These are phyloP conservation scores for Paracentrotus lividus DNA, from an alignment of 53 echinoderm and acorn worm species.

Conservation along the genomic window DNA sequence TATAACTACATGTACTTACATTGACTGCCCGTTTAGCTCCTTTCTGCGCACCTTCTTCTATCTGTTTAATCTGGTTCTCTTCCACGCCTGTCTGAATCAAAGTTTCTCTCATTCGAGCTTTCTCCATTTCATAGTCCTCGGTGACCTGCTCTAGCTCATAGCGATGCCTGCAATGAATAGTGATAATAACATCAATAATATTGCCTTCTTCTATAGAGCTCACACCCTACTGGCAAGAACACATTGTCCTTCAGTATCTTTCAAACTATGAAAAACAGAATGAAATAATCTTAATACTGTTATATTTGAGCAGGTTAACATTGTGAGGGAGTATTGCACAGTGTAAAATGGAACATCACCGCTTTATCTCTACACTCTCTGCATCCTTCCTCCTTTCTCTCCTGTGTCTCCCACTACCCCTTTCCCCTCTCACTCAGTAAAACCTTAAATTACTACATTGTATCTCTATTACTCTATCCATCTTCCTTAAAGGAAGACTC, in stretches of 20 bases:
- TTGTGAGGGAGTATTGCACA: too few relatives aligned
- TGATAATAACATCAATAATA: not conserved
- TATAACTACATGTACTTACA: conserved; percentile 28
- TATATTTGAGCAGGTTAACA: too few relatives aligned
- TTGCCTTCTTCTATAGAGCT: too few relatives aligned
- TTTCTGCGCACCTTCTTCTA: conserved; percentile 37
- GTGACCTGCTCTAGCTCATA: conserved; percentile 71
- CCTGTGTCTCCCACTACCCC: not conserved
- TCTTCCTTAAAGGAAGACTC: too few relatives aligned
- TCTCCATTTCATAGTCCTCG: conserved; percentile 72
- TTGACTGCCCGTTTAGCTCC: conserved; percentile 47
- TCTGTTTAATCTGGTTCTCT: conserved; percentile 43
- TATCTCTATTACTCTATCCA: too few relatives aligned
- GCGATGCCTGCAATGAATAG: conserved; percentile 32
- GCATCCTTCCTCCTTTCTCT: not conserved
- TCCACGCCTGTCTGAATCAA: conserved; percentile 65
- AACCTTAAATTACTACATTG: too few relatives aligned
- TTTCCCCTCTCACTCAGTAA: too few relatives aligned
- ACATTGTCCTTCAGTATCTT: too few relatives aligned
- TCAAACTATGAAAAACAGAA: too few relatives aligned
- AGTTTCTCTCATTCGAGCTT: conserved; percentile 55
- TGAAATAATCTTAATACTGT: too few relatives aligned
- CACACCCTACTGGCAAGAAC: too few relatives aligned
- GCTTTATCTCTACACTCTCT: not conserved
- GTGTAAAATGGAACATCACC: too few relatives aligned